These are phyloP conservation scores for Apamea crenata DNA, from an alignment of 2,888 invertebrate genomes.

Conservation along the genomic window DNA sequence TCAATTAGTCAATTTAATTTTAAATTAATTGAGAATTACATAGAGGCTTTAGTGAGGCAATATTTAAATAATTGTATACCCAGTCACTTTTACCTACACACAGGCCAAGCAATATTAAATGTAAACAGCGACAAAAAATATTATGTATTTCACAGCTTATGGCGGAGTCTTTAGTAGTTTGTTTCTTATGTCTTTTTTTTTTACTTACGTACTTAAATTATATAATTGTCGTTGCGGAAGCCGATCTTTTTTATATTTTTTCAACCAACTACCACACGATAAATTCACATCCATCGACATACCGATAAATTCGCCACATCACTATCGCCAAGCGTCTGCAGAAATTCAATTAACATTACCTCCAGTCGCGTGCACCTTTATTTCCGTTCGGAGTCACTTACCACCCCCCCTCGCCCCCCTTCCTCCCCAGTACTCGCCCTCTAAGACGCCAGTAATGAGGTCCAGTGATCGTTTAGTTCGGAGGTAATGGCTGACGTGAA, in stretches of 20 bases:
- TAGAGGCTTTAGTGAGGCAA: background rate
- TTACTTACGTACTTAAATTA: background rate
- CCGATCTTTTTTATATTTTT: background rate
- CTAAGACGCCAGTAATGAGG: slow-evolving; percentile 89
- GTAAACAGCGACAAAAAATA: background rate
- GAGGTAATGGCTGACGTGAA: slow-evolving; percentile 89
- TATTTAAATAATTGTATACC: background rate
- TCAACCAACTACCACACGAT: background rate
- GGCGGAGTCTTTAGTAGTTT: background rate
- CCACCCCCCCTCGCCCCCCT: slow-evolving; percentile 54
- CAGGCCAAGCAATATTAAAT: background rate
- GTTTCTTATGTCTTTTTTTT: background rate
- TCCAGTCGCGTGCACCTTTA: slow-evolving; percentile 91
- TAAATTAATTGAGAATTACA: background rate
- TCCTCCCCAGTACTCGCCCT: slow-evolving; percentile 39
- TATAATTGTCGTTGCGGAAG: background rate
- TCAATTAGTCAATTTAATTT: slow-evolving; percentile 13
- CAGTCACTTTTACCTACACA: background rate
- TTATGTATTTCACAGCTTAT: background rate
- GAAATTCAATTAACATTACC: slow-evolving; percentile 91
- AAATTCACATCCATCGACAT: slow-evolving; percentile 49
- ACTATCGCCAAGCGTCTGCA: slow-evolving; percentile 85
- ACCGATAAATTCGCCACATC: slow-evolving; percentile 67
- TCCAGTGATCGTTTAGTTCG: slow-evolving; percentile 89
- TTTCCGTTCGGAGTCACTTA: slow-evolving; percentile 91